Conservation (phyloP, 2,888 invertebrate genomes). For the Lasioglossum zephyrum region DNA sequence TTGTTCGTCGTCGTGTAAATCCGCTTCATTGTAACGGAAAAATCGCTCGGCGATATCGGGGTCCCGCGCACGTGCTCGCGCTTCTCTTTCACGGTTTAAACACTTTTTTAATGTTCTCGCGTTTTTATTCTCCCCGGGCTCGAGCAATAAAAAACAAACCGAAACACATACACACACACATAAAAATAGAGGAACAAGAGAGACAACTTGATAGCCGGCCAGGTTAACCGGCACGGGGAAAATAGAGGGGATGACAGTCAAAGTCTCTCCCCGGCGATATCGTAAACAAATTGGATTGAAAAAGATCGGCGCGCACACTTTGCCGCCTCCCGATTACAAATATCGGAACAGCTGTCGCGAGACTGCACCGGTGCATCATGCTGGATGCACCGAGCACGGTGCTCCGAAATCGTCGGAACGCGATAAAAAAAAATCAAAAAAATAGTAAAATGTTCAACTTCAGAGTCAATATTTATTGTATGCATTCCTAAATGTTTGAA, state of each 20-base stretch:
- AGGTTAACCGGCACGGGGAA: neutral
- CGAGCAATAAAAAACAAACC: neutral
- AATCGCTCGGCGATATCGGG: constrained; percentile 11
- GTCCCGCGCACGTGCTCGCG: neutral
- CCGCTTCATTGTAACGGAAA: constrained; percentile 48
- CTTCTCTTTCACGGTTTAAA: neutral
- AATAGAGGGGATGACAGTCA: neutral
- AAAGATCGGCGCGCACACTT: constrained; percentile 43
- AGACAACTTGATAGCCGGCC: neutral
- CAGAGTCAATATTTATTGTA: neutral
- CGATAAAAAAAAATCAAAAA: too few species aligned
- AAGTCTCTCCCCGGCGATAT: constrained; percentile 20
- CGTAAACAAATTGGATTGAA: constrained; percentile 54
- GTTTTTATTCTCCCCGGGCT: neutral
- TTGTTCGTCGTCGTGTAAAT: constrained; percentile 49
- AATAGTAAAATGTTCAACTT: neutral
- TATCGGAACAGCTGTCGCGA: constrained; percentile 64
- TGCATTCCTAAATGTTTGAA: too few species aligned
- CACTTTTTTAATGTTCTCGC: neutral
- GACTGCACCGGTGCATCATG: constrained; percentile 41
- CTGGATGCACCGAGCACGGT: constrained; percentile 18
- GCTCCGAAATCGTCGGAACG: neutral
- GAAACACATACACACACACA: neutral
- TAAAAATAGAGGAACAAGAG: neutral
- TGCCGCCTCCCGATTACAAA: constrained; percentile 60